Percentiles rank a stretch among this genome's conserved stretches.
Evolutionary conservation across 2,113 vertebrate species (phyloP).

Genomic region (Thryonomys swinderianus): DNA sequence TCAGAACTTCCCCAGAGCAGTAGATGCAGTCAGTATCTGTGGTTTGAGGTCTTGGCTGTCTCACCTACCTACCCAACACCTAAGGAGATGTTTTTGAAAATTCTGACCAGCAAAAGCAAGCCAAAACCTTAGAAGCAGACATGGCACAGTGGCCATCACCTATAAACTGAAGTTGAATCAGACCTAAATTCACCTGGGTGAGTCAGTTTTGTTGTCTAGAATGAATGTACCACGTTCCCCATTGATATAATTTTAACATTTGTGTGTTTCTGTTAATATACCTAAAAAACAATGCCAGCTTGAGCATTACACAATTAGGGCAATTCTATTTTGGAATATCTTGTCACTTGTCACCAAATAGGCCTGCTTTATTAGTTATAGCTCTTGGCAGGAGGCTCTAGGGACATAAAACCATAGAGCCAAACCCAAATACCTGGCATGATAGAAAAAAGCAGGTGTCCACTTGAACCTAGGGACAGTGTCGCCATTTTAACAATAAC

Average conservation of each 20-base stretch:
- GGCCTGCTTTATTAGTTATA: slow-evolving; percentile 82
- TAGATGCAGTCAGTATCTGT: slow-evolving; percentile 84
- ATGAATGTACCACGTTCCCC: slow-evolving; percentile 72
- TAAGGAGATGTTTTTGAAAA: slow-evolving; percentile 80
- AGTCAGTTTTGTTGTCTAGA: slow-evolving; percentile 72
- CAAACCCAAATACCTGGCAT: slow-evolving; percentile 83
- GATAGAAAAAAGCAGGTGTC: slow-evolving; percentile 82
- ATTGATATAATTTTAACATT: slow-evolving; percentile 78
- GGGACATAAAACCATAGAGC: slow-evolving; percentile 81
- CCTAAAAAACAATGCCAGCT: slow-evolving; percentile 80
- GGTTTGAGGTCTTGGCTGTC: slow-evolving; percentile 82
- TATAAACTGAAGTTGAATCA: slow-evolving; percentile 46
- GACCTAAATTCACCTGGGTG: slow-evolving; percentile 36
- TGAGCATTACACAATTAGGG: slow-evolving; percentile 74
- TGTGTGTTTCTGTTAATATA: slow-evolving; percentile 83
- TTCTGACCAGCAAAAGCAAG: slow-evolving; percentile 59
- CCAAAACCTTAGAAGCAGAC: slow-evolving; percentile 51
- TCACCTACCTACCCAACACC: slow-evolving; percentile 78
- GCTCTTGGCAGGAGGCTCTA: slow-evolving; percentile 82
- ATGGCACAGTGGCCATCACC: slow-evolving; percentile 6
- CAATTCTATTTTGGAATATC: slow-evolving; percentile 82
- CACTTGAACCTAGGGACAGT: slow-evolving; percentile 50
- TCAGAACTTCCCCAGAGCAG: slow-evolving; percentile 85
- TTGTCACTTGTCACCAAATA: slow-evolving; percentile 81
- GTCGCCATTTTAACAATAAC: slow-evolving; percentile 48